These are phyloP conservation scores for Leptobrachium ailaonicum DNA, from an alignment of 2,113 vertebrate species.

Conservation along the genomic window DNA sequence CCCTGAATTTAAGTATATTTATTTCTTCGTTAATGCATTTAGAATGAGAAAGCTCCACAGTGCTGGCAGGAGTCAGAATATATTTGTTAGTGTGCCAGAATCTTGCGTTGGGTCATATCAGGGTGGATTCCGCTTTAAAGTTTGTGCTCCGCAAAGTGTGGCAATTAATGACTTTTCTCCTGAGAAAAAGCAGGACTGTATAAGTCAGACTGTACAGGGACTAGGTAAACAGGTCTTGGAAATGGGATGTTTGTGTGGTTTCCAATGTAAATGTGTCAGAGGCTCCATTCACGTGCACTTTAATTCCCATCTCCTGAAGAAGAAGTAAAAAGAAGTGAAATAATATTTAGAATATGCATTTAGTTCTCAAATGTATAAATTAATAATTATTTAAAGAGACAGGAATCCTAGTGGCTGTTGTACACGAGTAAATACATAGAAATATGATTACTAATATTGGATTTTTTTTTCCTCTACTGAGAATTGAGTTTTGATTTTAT, in stretches of 20 bases:
- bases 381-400: no score
- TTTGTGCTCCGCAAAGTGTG: conserved; percentile 48
- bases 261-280: conserved; percentile 7
- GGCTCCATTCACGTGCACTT: conserved; percentile 20
- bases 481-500: no score
- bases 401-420: no score
- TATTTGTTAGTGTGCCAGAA: conserved; percentile 54
- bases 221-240: neutral
- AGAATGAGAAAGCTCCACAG: conserved; percentile 28
- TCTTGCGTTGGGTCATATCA: conserved; percentile 38
- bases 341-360: no score
- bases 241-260: neutral
- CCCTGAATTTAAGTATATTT: neutral
- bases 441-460: no score
- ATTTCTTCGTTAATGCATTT: conserved; percentile 12
- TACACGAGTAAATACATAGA: no score
- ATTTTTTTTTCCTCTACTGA: no score
- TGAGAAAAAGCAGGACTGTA: conserved; percentile 37
- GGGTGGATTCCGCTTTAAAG: conserved; percentile 48
- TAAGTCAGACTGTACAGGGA: neutral
- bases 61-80: conserved; percentile 47
- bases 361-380: no score
- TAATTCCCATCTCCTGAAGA: conserved; percentile 5
- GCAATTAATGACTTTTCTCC: conserved; percentile 40
- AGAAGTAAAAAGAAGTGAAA: conserved; percentile 6